phyloP scores from a whole-genome alignment of 2,888 invertebrate genomes.

The Drosophila greeni region DNA sequence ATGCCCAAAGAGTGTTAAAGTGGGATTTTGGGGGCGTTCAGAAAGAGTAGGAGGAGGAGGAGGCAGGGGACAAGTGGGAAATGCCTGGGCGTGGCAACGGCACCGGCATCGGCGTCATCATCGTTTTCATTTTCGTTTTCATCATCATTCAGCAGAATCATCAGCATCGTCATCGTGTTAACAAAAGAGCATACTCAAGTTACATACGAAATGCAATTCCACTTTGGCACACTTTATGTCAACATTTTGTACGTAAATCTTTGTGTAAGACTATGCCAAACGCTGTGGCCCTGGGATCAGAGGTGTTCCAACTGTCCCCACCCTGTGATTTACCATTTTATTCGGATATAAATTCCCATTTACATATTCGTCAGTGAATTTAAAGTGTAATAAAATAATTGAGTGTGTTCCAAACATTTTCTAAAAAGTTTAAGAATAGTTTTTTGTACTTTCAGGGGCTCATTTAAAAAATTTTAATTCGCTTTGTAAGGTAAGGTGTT shows the following conservation, averaged over 20 bases:
- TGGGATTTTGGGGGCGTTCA: constrained; percentile 20
- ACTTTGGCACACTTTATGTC: constrained; percentile 75
- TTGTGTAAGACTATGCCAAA: constrained; percentile 74
- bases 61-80: constrained; percentile 24
- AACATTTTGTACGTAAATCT: constrained; percentile 75
- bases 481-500: neutral
- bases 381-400: neutral
- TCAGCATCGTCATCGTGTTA: constrained; percentile 65
- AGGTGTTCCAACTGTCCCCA: constrained; percentile 6
- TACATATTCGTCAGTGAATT: neutral
- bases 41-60: neutral
- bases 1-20: constrained; percentile 60
- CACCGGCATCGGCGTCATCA: constrained; percentile 8
- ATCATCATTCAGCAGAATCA: constrained; percentile 15
- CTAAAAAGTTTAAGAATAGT: neutral
- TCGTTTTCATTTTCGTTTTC: constrained; percentile 28
- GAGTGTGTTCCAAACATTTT: neutral
- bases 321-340: neutral
- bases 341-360: neutral
- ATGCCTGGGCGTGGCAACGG: constrained; percentile 31
- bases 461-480: neutral
- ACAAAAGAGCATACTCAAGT: constrained; percentile 75
- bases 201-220: constrained; percentile 76
- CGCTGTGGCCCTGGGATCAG: constrained; percentile 57
- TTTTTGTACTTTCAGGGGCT: neutral